Base-by-base conservation (phyloP, 2,113 vertebrate genomes). In the Thomomys bottae region DNA sequence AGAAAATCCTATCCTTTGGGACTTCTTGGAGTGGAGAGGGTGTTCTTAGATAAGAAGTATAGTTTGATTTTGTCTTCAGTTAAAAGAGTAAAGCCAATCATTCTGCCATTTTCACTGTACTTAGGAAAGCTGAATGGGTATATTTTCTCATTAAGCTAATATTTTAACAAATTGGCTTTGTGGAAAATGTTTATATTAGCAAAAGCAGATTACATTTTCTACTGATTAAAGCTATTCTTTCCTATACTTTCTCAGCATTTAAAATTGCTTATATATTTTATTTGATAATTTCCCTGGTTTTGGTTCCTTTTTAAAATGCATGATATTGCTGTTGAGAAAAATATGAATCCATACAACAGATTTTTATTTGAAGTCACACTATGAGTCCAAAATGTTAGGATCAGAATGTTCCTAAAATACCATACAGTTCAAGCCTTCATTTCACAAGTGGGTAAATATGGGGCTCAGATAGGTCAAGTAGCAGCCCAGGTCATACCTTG, bases 81-180 rank as follows among this genome's bases (percentile, higher is more conserved):
- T 84, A 88, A 91, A 94, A 94, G 86, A 93, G 11, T 34, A 85
- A 93, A 92, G 87, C 80, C 88, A 96, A 86, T 64, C 63, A 72
- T 79, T 67, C 61, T 96, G 92, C 94, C 77, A 95, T 94, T 95
- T 95, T 86, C 92, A 92, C 40, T 95, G 80, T 88, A 93, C 21
- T 70, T 89, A 57, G 64, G 83, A 90, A 93, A 94, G 32, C 36
- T 67, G 73, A 88, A 89, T 85, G 71, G 83, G 84, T 64, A 76
- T 76, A 84, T 95, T 79, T 93, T 92, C 57, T 88, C 36, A 94
- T 89, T 91, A 95, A 78, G 64, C 91, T 93, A 92, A n/a, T 78
- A 89, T 68, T 95, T 88, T 87, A 91, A 68, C 45, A 94, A 87
- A 83, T 76, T 87, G 77, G 34, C 49, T 89, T 87, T 93, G 82